Percentiles rank a stretch among this genome's conserved stretches.
Conservation (phyloP, 2,888 invertebrate genomes). For the Parnassius glacialis region DNA sequence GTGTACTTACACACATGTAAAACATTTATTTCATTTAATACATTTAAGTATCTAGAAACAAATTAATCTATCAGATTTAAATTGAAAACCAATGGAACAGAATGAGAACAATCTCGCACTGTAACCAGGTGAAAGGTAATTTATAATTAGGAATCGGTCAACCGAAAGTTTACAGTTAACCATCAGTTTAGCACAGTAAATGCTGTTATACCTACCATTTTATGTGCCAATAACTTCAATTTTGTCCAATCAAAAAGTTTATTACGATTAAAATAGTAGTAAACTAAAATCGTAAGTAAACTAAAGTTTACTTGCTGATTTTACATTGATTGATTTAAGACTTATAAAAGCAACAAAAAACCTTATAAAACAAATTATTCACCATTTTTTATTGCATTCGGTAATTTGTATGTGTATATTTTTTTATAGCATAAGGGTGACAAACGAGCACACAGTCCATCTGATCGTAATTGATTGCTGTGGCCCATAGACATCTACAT, state of each 20-base stretch:
- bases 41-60: conserved; percentile 9
- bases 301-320: background rate
- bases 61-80: conserved; percentile 20
- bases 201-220: conserved; percentile 14
- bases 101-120: conserved; percentile 39
- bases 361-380: too few species aligned
- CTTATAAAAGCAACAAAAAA: too few species aligned
- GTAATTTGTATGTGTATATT: too few species aligned
- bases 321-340: background rate
- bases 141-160: conserved; percentile 36
- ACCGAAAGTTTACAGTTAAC: conserved; percentile 23
- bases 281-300: too few species aligned
- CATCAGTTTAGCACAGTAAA: conserved; percentile 16
- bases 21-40: conserved; percentile 5
- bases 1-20: background rate
- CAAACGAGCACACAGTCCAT: too few species aligned
- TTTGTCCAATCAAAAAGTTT: conserved; percentile 3
- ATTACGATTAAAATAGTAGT: background rate
- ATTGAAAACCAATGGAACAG: conserved; percentile 29
- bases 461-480: too few species aligned
- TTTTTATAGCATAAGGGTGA: too few species aligned
- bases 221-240: conserved; percentile 12
- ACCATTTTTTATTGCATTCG: too few species aligned
- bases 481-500: too few species aligned
- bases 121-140: conserved; percentile 41